Evolutionary conservation across 2,797 vertebrate genomes (phyloP).

Genomic region (Helicolenus hilgendorfi): DNA sequence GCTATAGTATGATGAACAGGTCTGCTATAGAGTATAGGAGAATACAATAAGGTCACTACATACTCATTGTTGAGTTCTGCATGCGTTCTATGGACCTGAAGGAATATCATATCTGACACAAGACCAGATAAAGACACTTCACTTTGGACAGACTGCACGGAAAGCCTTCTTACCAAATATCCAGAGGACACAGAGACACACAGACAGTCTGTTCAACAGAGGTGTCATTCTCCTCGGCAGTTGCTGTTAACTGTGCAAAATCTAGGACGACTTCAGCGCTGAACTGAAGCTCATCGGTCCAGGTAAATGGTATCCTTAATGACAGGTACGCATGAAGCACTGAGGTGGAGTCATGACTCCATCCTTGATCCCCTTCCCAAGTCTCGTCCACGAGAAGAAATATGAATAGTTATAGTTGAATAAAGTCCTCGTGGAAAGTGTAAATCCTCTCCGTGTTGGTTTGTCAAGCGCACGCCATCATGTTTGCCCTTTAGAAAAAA

Average conservation of each 20-base stretch:
- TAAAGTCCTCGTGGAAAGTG: neutral
- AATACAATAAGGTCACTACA: neutral
- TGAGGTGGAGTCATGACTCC: conserved; percentile 35
- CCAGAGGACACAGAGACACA: conserved; percentile 61
- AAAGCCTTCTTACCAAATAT: conserved; percentile 71
- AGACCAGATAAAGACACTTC: neutral
- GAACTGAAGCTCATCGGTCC: conserved; percentile 55
- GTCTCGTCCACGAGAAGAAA: neutral
- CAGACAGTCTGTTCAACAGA: conserved; percentile 42
- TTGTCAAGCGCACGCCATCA: conserved; percentile 47
- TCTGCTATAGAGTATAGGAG: neutral
- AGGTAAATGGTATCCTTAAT: conserved; percentile 30
- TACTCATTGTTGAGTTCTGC: neutral
- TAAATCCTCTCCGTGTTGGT: conserved; percentile 24
- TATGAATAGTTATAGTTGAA: neutral
- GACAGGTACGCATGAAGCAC: conserved; percentile 9
- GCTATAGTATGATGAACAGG: neutral
- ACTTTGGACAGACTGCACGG: neutral
- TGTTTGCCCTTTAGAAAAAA: conserved; percentile 16
- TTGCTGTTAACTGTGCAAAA: conserved; percentile 11
- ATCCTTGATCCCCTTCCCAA: conserved; percentile 30
- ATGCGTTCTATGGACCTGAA: neutral
- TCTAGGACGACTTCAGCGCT: conserved; percentile 19
- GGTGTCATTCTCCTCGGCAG: conserved; percentile 74
- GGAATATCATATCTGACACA: neutral